Evolutionary conservation across 2,797 vertebrate species (phyloP).

Genomic region (Hirundo rustica): DNA sequence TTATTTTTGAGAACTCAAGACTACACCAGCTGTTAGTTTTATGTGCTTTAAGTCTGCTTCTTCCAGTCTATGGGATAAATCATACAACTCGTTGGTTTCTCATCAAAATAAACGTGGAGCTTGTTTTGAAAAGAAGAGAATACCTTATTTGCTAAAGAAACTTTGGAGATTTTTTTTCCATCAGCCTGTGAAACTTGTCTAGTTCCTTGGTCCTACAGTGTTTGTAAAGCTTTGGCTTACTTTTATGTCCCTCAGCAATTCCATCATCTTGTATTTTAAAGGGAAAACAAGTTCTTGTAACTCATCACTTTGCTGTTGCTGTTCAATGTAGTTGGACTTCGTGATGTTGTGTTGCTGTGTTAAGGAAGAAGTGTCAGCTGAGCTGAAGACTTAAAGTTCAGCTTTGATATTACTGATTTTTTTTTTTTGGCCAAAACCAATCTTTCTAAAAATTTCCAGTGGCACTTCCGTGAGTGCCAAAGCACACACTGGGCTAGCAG

Average conservation of each 20-base stretch:
- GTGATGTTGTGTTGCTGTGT: neutral
- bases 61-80: neutral
- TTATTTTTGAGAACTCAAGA: neutral
- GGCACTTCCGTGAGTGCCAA: neutral
- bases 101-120: neutral
- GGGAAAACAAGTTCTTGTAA: neutral
- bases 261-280: neutral
- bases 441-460: neutral
- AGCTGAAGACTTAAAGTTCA: neutral
- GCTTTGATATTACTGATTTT: neutral
- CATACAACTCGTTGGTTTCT: neutral
- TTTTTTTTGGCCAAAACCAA: neutral
- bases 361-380: rapidly evolving
- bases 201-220: neutral
- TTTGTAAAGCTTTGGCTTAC: neutral
- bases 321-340: neutral
- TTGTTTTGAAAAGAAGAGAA: neutral
- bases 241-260: neutral
- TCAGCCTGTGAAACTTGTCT: neutral
- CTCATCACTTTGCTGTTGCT: neutral
- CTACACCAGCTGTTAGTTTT: neutral
- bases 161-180: neutral
- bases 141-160: neutral
- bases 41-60: neutral
- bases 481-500: neutral